Base-by-base conservation (phyloP, 1,140 invertebrate species). In the Diprion similis region DNA sequence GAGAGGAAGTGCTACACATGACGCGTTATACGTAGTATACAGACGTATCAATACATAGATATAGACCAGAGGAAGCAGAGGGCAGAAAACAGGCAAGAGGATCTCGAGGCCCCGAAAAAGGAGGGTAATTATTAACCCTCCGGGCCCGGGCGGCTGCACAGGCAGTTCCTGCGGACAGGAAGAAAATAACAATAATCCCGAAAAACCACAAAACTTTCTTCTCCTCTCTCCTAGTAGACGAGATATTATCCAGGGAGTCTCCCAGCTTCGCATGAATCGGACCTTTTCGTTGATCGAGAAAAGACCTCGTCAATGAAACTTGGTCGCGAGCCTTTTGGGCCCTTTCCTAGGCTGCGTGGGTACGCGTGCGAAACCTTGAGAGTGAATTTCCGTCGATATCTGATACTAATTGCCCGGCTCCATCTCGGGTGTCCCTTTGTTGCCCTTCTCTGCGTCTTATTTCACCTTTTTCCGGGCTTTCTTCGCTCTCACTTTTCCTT, bases 401-500 rank as follows among this genome's bases (percentile, higher is more conserved):
- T 78, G 85, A 87, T 87, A 87, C 87, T 87, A 86, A 88, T 87
- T 87, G 85, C 82, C 84, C 80, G 77, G 76, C 72, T 70, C 48
- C 74, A 59, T 77, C 78, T 78, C 76, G 76, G 82, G 80, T 82
- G 82, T 84, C 79, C 77, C 75, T 78, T 80, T 59, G 51, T 59
- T 17, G n/a, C 11, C 51, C 11, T 59, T 9, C 51, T 77, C 79
- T 81, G 80, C 74, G 75, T 71, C 75, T 81, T 59, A 59, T 59
- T 59, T 9, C 51, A 17, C 51, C 4, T 59, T 59, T 59, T 77
- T 79, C 81, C 79, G 73, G 74, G 70, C 74, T 80, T 48, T 74
- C 17, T 67, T 74, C n/a, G 65, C 66, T 46, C 8, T n/a, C 59
- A 46, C 59, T n/a, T 37, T 70, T 15, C 47, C n/a, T 46, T 66